A percentile compares a stretch with the other conserved stretches of the same genome.
Conservation (phyloP, 2,797 vertebrate species). For the Podarcis siculus region DNA sequence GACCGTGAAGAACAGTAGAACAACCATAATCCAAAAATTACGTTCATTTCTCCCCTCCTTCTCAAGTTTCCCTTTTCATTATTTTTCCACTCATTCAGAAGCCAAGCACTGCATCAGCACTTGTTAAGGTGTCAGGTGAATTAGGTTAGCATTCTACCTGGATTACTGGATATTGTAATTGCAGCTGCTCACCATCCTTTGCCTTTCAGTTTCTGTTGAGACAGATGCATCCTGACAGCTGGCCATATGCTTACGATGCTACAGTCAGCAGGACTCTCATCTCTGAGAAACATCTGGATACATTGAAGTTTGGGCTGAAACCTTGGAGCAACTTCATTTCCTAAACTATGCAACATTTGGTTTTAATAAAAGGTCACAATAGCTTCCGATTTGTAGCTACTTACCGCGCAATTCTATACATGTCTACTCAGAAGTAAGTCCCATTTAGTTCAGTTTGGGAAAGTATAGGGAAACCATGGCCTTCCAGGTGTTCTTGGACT, state of each 20-base stretch:
- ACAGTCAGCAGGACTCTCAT: constrained; percentile 66
- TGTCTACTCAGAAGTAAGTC: background rate
- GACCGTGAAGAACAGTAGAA: background rate
- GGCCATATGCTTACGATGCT: constrained; percentile 67
- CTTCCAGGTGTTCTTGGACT: no score
- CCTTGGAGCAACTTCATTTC: constrained; percentile 42
- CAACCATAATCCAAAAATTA: background rate
- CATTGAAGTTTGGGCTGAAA: constrained; percentile 49
- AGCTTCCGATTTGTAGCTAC: background rate
- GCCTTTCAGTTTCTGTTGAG: constrained; percentile 52
- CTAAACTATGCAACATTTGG: constrained; percentile 18
- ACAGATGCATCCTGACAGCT: constrained; percentile 70
- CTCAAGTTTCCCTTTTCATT: constrained; percentile 28
- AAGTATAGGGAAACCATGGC: no score
- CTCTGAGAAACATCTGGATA: constrained; percentile 64
- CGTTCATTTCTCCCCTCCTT: background rate
- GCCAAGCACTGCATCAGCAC: constrained; percentile 22
- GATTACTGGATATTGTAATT: constrained; percentile 57
- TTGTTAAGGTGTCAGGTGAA: constrained; percentile 46
- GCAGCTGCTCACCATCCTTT: constrained; percentile 31
- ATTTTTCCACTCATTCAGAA: constrained; percentile 19
- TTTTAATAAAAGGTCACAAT: background rate
- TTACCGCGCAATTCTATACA: background rate
- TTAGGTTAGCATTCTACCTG: constrained; percentile 46
- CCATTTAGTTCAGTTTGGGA: background rate